phyloP scores from a whole-genome alignment of 92 coral and sea anemone genomes.

The Palythoa grandis region DNA sequence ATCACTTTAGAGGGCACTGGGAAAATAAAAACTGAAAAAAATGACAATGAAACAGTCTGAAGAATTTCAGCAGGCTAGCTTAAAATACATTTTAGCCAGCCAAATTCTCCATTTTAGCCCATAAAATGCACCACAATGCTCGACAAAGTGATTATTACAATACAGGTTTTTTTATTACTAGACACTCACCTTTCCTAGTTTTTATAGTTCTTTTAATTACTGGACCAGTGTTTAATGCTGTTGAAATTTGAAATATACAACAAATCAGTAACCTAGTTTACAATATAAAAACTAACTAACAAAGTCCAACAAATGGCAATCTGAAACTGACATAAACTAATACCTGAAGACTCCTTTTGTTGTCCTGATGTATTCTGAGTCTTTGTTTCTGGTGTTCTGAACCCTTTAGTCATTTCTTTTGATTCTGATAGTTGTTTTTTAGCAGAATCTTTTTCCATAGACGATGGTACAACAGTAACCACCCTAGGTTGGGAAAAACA shows the following conservation, averaged over 20 bases:
- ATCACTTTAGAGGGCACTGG: too few relatives aligned
- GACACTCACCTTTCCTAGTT: constrained; percentile 17
- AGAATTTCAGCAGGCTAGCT: too few relatives aligned
- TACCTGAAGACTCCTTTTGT: constrained; percentile 15
- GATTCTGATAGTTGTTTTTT: constrained; percentile 15
- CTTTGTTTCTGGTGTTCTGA: neutral
- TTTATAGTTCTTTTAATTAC: constrained; percentile 10
- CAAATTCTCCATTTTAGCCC: too few relatives aligned
- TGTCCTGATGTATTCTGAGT: neutral
- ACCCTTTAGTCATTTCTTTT: constrained; percentile 18
- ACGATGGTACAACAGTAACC: constrained; percentile 8
- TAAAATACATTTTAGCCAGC: too few relatives aligned
- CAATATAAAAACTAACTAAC: neutral
- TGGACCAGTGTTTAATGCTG: neutral
- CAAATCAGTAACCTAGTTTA: neutral
- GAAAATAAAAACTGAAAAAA: too few relatives aligned
- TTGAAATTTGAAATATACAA: neutral
- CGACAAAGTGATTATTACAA: too few relatives aligned
- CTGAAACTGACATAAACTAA: neutral
- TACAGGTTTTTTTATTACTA: neutral
- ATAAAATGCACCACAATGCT: too few relatives aligned
- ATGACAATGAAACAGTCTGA: too few relatives aligned
- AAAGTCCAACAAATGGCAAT: neutral
- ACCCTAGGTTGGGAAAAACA: constrained; percentile 44
- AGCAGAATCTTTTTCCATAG: constrained; percentile 18